Evolutionary conservation across 2,797 vertebrate genomes (phyloP), one percentile per base, ranked within the genome.

Genomic region (Gastrophryne carolinensis): DNA sequence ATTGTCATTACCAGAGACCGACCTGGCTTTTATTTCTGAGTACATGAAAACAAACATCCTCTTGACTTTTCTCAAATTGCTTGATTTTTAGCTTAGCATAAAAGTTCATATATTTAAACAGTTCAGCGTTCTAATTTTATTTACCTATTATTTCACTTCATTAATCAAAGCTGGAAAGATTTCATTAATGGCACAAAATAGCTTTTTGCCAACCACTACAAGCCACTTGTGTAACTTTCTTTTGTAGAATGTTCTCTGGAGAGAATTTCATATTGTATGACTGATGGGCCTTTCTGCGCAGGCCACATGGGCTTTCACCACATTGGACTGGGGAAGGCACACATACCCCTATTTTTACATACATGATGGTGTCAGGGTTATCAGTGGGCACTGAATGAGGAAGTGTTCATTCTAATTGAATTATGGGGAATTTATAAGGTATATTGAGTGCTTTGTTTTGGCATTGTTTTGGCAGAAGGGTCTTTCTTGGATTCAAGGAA

Each of bases 71-170:
- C 32, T 2, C 56, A 68, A 68, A 39, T 54, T 54, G 65, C 34
- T 68, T 68, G 50, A 39, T 54, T 54, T 68, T 50, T 10, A 56
- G 65, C 50, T 68, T 53, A 68, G 65, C 65, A 27, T 24, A n/a
- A 53, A 39, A 56, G 21, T 54, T 56, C 24, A 41, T 54, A 35
- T 39, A 35, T 56, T 68, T 68, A 24, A 68, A 41, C 65, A 68
- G 50, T 54, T 56, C 34, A 54, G 12, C 21, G 12, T 54, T 54
- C 17, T 57, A 32, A 57, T 34, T 57, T 68, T 23, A 53, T 54
- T 68, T 68, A 68, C 29, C 24, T 54, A 54, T 39, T 15, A 24
- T 19, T 68, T 54, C 35, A 68, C 50, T 68, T 54, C 34, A 68
- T 56, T 24, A 68, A 68, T 67, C 65, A 56, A 54, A 24, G n/a